These are phyloP conservation scores for Cyprinodon tularosa DNA, from an alignment of 2,113 vertebrate species.

Conservation along the genomic window DNA sequence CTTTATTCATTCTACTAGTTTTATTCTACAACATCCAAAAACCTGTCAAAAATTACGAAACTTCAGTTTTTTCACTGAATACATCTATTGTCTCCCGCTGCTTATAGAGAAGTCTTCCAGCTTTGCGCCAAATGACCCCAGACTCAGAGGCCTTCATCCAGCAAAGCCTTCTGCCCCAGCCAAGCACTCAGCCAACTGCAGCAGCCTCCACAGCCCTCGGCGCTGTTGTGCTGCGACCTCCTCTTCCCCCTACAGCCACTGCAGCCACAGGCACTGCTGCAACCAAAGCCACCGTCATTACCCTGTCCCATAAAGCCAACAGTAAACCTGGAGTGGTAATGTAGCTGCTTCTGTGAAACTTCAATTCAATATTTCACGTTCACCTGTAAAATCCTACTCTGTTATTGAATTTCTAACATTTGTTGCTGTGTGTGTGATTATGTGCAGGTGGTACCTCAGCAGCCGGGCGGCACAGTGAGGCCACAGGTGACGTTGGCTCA, in stretches of 20 bases:
- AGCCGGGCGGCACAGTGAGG: slow-evolving; percentile 84
- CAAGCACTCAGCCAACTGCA: slow-evolving; percentile 73
- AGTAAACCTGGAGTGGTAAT: slow-evolving; percentile 86
- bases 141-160: slow-evolving; percentile 94
- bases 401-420: background rate
- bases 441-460: slow-evolving; percentile 85
- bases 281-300: slow-evolving; percentile 83
- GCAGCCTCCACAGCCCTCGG: slow-evolving; percentile 83
- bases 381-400: background rate
- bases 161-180: slow-evolving; percentile 89
- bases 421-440: slow-evolving; percentile 20
- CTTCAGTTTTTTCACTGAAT: too few species aligned
- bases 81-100: background rate
- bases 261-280: slow-evolving; percentile 70
- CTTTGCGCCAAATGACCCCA: slow-evolving; percentile 92
- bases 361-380: background rate
- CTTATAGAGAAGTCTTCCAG: slow-evolving; percentile 92
- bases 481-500: slow-evolving; percentile 89
- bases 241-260: slow-evolving; percentile 73
- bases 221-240: slow-evolving; percentile 85
- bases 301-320: slow-evolving; percentile 85
- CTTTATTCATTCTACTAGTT: too few species aligned
- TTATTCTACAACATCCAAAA: too few species aligned
- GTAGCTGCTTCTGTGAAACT: background rate
- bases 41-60: too few species aligned